These are phyloP conservation scores for Cephalopterus ornatus DNA, from an alignment of 2,113 vertebrate species.

Conservation along the genomic window DNA sequence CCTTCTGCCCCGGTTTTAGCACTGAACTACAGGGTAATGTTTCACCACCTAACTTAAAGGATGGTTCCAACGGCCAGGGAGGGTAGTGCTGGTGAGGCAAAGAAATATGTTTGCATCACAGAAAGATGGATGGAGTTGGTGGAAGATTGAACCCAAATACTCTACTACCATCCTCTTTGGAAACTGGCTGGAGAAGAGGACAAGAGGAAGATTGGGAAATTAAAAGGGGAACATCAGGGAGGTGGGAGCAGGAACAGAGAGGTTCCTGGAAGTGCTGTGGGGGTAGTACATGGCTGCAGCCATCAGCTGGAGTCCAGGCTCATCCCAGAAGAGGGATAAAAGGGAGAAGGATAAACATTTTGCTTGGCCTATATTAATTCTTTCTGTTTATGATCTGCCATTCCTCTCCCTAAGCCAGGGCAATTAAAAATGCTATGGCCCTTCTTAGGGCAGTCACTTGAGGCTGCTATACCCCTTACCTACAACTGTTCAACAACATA, in stretches of 20 bases:
- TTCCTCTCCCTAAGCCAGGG: neutral
- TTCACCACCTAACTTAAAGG: neutral
- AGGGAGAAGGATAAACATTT: neutral
- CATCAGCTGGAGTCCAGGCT: neutral
- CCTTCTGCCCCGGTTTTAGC: neutral
- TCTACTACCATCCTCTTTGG: slow-evolving; percentile 74
- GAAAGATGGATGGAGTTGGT: slow-evolving; percentile 47
- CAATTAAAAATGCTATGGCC: neutral
- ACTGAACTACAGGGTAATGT: neutral
- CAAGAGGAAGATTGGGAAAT: slow-evolving; percentile 67
- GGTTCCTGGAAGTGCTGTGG: neutral
- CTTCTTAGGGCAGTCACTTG: neutral
- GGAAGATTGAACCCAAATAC: slow-evolving; percentile 74
- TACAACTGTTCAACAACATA: neutral
- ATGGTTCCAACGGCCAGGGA: neutral
- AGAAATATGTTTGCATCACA: neutral
- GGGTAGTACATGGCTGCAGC: neutral
- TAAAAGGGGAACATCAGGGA: neutral
- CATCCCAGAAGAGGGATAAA: neutral
- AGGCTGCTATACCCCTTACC: neutral
- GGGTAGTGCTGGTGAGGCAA: neutral
- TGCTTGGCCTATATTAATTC: neutral
- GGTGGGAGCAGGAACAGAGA: neutral
- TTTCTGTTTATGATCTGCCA: neutral
- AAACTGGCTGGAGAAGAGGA: slow-evolving; percentile 82